Base-by-base conservation (phyloP, 2,888 invertebrate species). In the Anarsia innoxiella region DNA sequence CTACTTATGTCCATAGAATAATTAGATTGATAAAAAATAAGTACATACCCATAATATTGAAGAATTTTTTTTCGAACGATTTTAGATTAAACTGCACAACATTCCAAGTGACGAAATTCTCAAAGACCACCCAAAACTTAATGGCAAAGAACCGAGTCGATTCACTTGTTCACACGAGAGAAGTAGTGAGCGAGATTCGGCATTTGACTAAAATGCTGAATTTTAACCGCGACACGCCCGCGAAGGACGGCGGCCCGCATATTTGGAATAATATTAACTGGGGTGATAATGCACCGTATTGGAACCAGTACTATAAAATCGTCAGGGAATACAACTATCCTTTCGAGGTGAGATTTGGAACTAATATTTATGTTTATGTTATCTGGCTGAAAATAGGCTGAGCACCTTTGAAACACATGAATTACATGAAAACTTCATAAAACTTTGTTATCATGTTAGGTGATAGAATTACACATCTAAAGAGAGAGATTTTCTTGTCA, bases 261-360 rank as follows among this genome's bases (percentile, higher is more conserved):
- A 42, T 59, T 1, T 84, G 83, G 84, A 54, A 46, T 38, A 83
- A 84, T 39, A 71, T 77, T 1, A 83, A 83, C 36, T 84, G 84
- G 84, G 84, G 83, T 0, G 74, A 74, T 0, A 72, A 83, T 38
- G 83, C 84, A 0, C 84, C 84, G 0, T 83, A 82, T 45, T 83
- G 83, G 83, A 84, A 84, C 43, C 76, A 83, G 46, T 84, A 78
- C 42, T 85, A 80, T 40, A 71, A 62, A 35, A 45, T 75, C 39
- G 64, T 85, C 2, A 67, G 57, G 28, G 76, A 83, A 36, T 82
- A 69, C 37, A 66, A 50, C 5, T 78, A 76, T 57, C 85, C 85
- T 0, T 74, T 72, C 60, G 71, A 78, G 71, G 86, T 84, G 47
- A 58, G 44, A 26, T 25, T 34, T 35, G n/a, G n/a, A n/a, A n/a